Conservation (phyloP, 2,888 invertebrate species). For the Tricholauxania praeusta region DNA sequence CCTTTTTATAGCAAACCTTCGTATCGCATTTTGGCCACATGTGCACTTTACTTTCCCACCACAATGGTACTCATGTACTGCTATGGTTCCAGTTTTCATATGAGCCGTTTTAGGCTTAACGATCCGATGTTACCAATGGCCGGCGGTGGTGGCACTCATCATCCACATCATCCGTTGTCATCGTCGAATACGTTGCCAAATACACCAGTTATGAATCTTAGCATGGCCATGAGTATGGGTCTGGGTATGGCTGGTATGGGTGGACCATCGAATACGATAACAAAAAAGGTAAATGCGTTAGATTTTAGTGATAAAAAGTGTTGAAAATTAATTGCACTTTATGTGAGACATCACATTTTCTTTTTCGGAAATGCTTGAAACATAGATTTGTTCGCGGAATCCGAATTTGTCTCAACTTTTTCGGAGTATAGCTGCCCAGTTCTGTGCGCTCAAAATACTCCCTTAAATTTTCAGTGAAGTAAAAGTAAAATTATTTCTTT, state of each 20-base stretch:
- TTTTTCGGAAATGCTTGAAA: too few relatives aligned
- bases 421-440: too few relatives aligned
- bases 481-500: too few relatives aligned
- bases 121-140: slow-evolving; percentile 69
- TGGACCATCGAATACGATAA: slow-evolving; percentile 59
- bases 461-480: too few relatives aligned
- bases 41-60: slow-evolving; percentile 90
- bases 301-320: too few relatives aligned
- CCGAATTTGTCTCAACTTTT: too few relatives aligned
- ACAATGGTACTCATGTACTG: slow-evolving; percentile 94
- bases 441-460: too few relatives aligned
- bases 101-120: slow-evolving; percentile 79
- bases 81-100: slow-evolving; percentile 90
- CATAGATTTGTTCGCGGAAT: too few relatives aligned
- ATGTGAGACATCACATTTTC: too few relatives aligned
- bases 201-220: slow-evolving; percentile 63
- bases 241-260: slow-evolving; percentile 58
- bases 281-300: slow-evolving; percentile 59
- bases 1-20: slow-evolving; percentile 83
- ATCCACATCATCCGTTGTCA: slow-evolving; percentile 47
- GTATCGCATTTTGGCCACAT: slow-evolving; percentile 84
- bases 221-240: slow-evolving; percentile 67
- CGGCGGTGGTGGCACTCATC: slow-evolving; percentile 47
- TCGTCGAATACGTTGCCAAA: slow-evolving; percentile 53
- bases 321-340: too few relatives aligned